Evolutionary conservation across 2,113 vertebrate species (phyloP), one percentile per base, ranked within the genome.

Genomic region (Nycticebus coucang): DNA sequence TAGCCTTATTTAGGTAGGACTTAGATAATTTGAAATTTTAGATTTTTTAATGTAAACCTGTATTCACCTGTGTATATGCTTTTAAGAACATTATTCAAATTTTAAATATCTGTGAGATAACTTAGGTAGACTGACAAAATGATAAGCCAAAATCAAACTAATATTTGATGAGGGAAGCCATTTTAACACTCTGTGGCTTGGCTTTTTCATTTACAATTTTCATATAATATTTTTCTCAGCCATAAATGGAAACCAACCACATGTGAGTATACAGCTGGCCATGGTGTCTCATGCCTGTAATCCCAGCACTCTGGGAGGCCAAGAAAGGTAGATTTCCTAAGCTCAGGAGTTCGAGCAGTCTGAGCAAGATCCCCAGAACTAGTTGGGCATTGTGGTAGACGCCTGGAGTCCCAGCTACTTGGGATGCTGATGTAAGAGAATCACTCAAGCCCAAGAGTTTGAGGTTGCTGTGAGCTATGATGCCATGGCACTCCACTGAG

Each of bases 141-240:
- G 66, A 37, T 60, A 71, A 57, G 60, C 9, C 24, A 87, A 28
- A 60, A 59, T 84, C 78, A 75, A 93, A 66, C 28, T 15, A 5
- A 7, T 10, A 7, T 55, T 1, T 82, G 50, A 11, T 17, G n/a
- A 4, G 11, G 0, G 7, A 93, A 83, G 7, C 10, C 53, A 80
- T 80, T 78, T 94, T 41, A 95, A 37, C 19, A 79, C 60, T 68
- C 7, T 53, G 0, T 50, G 78, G 3, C 15, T 83, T 95, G 35
- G 14, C 78, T 87, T 90, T 5, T 87, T 87, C 37, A 69, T 64
- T 86, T 95, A 64, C 62, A 91, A 77, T 86, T 95, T 94, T 84
- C 19, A 2, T 53, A 26, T 55, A 37, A 87, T 37, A 41, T 66
- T 4, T 93, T 78, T 88, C 11, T 2, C 26, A 78, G 45, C 15